These are phyloP conservation scores for Abramis brama DNA, from an alignment of 2,113 vertebrate genomes.

Conservation along the genomic window DNA sequence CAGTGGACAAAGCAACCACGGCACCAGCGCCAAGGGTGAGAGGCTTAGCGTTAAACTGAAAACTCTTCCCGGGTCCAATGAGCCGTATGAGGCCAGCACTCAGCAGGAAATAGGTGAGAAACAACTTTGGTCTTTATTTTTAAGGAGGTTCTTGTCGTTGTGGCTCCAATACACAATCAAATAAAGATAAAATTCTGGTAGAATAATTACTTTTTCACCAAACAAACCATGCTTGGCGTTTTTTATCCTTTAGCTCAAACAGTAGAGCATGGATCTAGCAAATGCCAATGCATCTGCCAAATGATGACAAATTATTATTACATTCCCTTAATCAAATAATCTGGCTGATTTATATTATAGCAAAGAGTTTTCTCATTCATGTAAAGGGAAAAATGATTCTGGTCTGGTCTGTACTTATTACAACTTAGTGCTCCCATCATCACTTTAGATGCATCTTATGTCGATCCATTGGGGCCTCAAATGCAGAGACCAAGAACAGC, in stretches of 20 bases:
- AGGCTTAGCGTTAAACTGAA: slow-evolving; percentile 84
- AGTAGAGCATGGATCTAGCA: neutral
- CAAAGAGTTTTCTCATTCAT: neutral
- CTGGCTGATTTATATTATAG: neutral
- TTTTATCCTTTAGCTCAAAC: neutral
- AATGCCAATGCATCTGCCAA: neutral
- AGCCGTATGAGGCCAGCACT: slow-evolving; percentile 87
- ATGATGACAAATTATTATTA: neutral
- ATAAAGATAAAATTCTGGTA: neutral
- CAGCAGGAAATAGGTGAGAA: slow-evolving; percentile 88
- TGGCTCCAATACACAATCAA: neutral
- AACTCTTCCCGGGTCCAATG: slow-evolving; percentile 83
- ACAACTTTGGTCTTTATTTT: neutral
- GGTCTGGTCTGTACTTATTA: neutral
- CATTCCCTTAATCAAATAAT: neutral
- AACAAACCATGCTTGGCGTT: neutral
- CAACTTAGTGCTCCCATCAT: neutral
- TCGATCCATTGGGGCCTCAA: slow-evolving; percentile 92
- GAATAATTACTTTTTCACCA: neutral
- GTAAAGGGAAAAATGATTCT: neutral
- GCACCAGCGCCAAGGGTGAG: slow-evolving; percentile 82
- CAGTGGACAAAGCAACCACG: slow-evolving; percentile 77
- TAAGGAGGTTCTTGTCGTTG: neutral
- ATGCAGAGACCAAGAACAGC: slow-evolving; percentile 92
- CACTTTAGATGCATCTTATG: slow-evolving; percentile 86